Percentiles rank a stretch among this genome's conserved stretches.
These are phyloP conservation scores for Stercorarius parasiticus DNA, from an alignment of 2,113 vertebrate genomes.

Conservation along the genomic window DNA sequence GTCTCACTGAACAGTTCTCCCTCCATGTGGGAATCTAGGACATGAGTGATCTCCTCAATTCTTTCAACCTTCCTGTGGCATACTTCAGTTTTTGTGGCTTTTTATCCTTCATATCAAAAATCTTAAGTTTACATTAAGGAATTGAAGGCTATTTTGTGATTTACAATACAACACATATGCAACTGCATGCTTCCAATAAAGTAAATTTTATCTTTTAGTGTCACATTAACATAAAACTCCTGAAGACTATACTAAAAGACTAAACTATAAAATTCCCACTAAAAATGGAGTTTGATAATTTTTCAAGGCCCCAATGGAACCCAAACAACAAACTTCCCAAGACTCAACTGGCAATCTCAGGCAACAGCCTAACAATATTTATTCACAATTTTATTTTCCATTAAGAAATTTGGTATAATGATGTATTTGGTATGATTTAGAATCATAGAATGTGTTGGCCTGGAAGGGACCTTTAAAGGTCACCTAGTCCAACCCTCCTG, in stretches of 20 bases:
- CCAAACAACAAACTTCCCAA: not conserved
- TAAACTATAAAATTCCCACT: not conserved
- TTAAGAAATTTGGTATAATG: not conserved
- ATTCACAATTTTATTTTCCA: not conserved
- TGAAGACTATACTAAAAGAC: not conserved
- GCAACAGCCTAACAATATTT: not conserved
- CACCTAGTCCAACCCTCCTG: too few species aligned
- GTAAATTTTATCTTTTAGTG: not conserved
- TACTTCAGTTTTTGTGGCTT: not conserved
- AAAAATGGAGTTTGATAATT: not conserved
- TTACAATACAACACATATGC: not conserved
- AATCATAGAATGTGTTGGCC: too few species aligned
- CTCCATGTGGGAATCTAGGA: not conserved
- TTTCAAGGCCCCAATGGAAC: not conserved
- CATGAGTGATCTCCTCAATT: not conserved
- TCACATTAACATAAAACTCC: not conserved
- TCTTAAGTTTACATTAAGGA: not conserved
- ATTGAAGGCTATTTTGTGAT: not conserved
- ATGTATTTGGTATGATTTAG: not conserved
- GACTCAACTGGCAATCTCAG: not conserved
- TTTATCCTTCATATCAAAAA: not conserved
- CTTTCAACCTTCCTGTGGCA: not conserved
- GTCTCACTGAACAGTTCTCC: not conserved
- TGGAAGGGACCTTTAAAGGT: too few species aligned
- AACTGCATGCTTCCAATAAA: not conserved